Percentiles rank a stretch among this genome's conserved stretches.
Evolutionary conservation across 2,888 invertebrate species (phyloP).

Genomic region (Heliconius cydno): DNA sequence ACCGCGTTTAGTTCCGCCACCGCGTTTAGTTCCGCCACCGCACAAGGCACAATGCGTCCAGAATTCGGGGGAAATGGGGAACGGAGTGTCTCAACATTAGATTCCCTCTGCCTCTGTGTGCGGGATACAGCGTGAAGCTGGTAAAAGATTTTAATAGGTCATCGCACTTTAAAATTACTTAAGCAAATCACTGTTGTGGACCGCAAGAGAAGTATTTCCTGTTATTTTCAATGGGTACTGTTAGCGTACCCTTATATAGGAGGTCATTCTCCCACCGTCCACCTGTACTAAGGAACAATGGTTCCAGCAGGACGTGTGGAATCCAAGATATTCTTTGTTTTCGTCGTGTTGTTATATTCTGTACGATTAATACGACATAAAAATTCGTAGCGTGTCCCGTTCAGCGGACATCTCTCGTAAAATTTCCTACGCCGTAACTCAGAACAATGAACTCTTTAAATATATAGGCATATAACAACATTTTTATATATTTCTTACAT

Average conservation of each 20-base stretch:
- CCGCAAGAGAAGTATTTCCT: constrained; percentile 62
- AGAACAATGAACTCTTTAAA: constrained; percentile 72
- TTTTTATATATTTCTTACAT: constrained; percentile 5
- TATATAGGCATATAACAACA: constrained; percentile 36
- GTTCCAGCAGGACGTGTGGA: constrained; percentile 68
- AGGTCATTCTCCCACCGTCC: constrained; percentile 75
- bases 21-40: no score
- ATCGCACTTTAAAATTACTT: constrained; percentile 57
- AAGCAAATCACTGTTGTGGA: constrained; percentile 55
- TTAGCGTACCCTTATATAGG: constrained; percentile 68
- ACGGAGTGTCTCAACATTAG: no score
- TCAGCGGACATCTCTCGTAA: constrained; percentile 72
- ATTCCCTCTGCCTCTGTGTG: no score
- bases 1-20: no score
- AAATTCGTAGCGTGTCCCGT: constrained; percentile 73
- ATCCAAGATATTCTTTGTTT: constrained; percentile 71
- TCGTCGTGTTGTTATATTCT: constrained; percentile 51
- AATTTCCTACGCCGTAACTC: constrained; percentile 67
- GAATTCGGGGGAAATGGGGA: no score
- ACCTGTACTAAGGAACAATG: constrained; percentile 70
- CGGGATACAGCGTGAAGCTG: no score
- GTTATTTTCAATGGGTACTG: constrained; percentile 66
- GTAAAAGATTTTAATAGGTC: constrained; percentile 54
- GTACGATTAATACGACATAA: constrained; percentile 72
- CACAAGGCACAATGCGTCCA: no score